phyloP scores from a whole-genome alignment of 2,797 vertebrate species.

The Rhyacichthys aspro region DNA sequence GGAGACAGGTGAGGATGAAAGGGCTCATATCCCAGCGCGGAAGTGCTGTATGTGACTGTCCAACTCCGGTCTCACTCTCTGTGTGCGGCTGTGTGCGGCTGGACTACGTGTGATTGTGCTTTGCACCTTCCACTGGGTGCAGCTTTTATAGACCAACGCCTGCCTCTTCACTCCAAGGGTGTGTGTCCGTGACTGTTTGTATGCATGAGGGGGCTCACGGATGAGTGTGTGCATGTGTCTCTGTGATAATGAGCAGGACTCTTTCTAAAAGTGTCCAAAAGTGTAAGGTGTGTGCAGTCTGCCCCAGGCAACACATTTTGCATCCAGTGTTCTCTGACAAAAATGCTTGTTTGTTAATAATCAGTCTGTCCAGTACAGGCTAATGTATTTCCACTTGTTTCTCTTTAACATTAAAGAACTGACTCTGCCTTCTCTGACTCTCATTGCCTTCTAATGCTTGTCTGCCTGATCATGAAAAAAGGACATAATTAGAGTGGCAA shows the following conservation, averaged over 20 bases:
- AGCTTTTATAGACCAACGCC: slow-evolving; percentile 74
- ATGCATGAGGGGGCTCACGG: slow-evolving; percentile 6
- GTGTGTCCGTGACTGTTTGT: slow-evolving; percentile 16
- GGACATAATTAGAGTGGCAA: no score
- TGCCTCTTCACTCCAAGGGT: slow-evolving; percentile 43
- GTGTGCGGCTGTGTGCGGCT: slow-evolving; percentile 32
- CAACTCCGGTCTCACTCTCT: slow-evolving; percentile 21
- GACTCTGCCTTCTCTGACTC: no score
- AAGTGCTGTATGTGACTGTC: slow-evolving; percentile 39
- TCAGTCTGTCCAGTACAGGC: slow-evolving; percentile 3
- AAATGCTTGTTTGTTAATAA: slow-evolving; percentile 23
- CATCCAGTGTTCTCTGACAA: slow-evolving; percentile 14
- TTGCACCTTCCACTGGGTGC: slow-evolving; percentile 61
- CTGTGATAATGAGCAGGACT: background rate
- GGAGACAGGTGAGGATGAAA: slow-evolving; percentile 73
- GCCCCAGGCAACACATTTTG: slow-evolving; percentile 49
- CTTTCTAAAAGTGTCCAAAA: background rate
- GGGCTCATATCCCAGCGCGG: slow-evolving; percentile 79
- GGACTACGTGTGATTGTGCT: slow-evolving; percentile 38
- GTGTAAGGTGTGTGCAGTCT: slow-evolving; percentile 30
- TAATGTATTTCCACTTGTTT: slow-evolving; percentile 48
- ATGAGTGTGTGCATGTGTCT: slow-evolving; percentile 13
- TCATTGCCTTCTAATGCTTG: no score
- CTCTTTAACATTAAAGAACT: no score
- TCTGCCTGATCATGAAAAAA: no score